Evolutionary conservation across 2,113 vertebrate species (phyloP).

Genomic region (Eidolon helvum): DNA sequence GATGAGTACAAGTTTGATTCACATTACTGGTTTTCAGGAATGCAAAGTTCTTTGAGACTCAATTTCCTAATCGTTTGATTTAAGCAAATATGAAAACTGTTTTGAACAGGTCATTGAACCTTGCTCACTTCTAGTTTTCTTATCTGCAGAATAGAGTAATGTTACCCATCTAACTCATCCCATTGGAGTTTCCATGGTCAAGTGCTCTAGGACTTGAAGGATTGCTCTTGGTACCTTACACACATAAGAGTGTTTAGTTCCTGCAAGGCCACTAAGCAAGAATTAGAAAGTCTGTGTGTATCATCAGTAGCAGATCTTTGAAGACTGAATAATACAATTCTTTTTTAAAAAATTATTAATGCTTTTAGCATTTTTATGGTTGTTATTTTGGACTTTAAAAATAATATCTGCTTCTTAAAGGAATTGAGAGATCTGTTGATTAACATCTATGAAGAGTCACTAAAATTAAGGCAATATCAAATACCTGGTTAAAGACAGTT

Average conservation of each 20-base stretch:
- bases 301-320: neutral
- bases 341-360: neutral
- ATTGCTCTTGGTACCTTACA: accelerated
- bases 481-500: neutral
- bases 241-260: neutral
- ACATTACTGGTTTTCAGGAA: neutral
- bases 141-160: neutral
- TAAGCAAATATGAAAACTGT: neutral
- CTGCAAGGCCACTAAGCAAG: neutral
- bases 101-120: neutral
- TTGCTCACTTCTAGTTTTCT: neutral
- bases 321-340: neutral
- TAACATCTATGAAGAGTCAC: neutral
- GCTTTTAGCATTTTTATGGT: neutral
- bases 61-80: neutral
- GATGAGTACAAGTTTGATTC: neutral
- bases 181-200: accelerated
- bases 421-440: neutral
- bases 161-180: neutral
- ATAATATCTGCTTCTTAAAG: neutral
- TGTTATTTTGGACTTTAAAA: neutral
- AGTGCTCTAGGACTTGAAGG: neutral
- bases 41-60: neutral
- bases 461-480: neutral
- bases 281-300: neutral